Conservation (phyloP, 2,113 vertebrate species). For the Cololabis saira region DNA sequence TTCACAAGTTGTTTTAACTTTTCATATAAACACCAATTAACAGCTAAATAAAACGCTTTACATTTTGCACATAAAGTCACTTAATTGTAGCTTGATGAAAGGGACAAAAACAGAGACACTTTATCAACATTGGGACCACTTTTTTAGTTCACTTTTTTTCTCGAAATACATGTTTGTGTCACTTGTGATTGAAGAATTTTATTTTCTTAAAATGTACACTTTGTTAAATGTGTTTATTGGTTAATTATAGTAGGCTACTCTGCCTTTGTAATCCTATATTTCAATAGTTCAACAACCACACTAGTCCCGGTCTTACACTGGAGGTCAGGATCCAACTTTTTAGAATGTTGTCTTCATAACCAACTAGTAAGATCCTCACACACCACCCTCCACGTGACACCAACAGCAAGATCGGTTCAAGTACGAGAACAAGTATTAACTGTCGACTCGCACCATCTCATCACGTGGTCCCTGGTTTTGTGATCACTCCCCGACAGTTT, state of each 20-base stretch:
- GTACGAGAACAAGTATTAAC: too few species aligned
- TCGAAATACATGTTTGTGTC: constrained; percentile 8
- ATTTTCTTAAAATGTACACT: constrained; percentile 29
- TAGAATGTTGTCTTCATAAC: background rate
- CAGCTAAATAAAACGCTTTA: constrained; percentile 18
- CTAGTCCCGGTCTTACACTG: background rate
- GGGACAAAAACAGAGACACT: constrained; percentile 60
- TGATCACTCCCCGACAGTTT: constrained; percentile 33
- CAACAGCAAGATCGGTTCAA: background rate
- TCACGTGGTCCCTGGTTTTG: constrained; percentile 8
- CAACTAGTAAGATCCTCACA: background rate
- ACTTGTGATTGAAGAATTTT: constrained; percentile 9
- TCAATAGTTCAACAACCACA: background rate
- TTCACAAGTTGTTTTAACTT: constrained; percentile 13
- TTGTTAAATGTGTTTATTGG: background rate
- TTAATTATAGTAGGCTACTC: constrained; percentile 22
- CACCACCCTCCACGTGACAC: background rate
- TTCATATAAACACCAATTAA: constrained; percentile 12
- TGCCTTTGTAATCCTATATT: background rate
- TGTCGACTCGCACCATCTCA: background rate
- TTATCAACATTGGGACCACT: constrained; percentile 50
- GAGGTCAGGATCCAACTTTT: background rate
- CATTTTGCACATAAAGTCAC: constrained; percentile 51
- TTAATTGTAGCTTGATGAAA: constrained; percentile 55
- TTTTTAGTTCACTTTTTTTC: background rate